Evolutionary conservation across 1,140 invertebrate genomes (phyloP), one percentile per base, ranked within the genome.

Genomic region (Bombus soroeensis): DNA sequence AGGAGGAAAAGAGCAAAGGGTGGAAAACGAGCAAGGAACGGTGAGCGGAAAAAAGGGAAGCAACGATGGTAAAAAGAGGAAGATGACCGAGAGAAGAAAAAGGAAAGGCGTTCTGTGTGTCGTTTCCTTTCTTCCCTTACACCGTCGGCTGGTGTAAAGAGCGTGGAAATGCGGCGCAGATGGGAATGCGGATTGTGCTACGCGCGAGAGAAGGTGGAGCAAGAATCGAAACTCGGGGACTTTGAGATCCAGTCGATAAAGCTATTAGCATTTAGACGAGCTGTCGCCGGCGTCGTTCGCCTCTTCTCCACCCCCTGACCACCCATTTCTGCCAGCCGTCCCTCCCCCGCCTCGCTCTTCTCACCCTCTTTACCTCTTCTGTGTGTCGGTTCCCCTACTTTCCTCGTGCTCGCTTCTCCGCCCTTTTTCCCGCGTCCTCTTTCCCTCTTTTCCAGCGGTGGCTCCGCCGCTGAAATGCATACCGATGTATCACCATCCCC

Each of bases 221-320:
- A 89, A 91, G 91, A 92, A 93, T 93, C 91, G 91, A 93, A 92
- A 94, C 89, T 89, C 89, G 86, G 85, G 90, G 89, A 93, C 90
- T 93, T 93, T 91, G 90, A 93, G 89, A 92, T 92, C 90, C 91
- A 93, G 92, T 94, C 94, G 94, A 95, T 95, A 94, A 94, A 94
- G 93, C 94, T 94, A 95, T 95, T 95, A 95, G 95, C 95, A 95
- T 95, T 95, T 95, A 95, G 94, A 95, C 94, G 94, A 95, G 94
- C 94, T 95, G 94, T 95, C 94, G 89, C 81, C 89, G 88, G 43
- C 85, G 72, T 75, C 87, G 81, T 87, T 85, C 85, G 75, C 39
- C 62, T 78, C 83, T 76, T 18, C 75, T n/a, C 28, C 39, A 15
- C 39, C 28, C 37, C 68, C n/a, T 66, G 39, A 18, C 22, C 37